A percentile compares a stretch with the other conserved stretches of the same genome.
Evolutionary conservation across 2,113 vertebrate genomes (phyloP).

Genomic region (Hyaena hyaena): DNA sequence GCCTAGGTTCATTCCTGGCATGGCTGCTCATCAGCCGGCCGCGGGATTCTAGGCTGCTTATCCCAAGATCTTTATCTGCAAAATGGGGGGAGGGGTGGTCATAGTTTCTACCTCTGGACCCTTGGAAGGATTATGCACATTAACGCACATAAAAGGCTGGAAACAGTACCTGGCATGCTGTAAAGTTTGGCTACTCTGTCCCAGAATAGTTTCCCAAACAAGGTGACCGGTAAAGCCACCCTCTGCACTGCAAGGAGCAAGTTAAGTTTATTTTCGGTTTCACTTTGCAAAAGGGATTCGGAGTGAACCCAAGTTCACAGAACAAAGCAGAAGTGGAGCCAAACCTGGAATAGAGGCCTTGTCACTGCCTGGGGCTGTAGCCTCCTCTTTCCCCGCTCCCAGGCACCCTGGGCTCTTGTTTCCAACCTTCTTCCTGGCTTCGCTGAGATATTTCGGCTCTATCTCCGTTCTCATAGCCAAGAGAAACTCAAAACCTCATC

Average conservation of each 20-base stretch:
- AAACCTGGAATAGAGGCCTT: neutral
- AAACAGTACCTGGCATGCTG: neutral
- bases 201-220: neutral
- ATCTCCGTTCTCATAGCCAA: neutral
- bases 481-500: neutral
- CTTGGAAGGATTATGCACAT: neutral
- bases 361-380: neutral
- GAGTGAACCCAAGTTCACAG: neutral
- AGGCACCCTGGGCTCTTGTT: neutral
- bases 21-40: accelerated
- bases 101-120: neutral
- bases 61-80: neutral
- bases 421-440: neutral
- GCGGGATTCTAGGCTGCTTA: neutral
- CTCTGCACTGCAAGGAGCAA: neutral
- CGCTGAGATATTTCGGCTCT: neutral
- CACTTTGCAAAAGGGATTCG: neutral
- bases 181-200: neutral
- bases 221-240: neutral
- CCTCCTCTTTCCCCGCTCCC: accelerated
- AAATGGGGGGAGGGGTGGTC: neutral
- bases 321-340: neutral
- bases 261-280: conserved; percentile 1
- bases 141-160: neutral
- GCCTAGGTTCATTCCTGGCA: neutral